A percentile compares a stretch with the other conserved stretches of the same genome.
These are phyloP conservation scores for Eufriesea mexicana DNA, from an alignment of 1,140 invertebrate genomes.

Conservation along the genomic window DNA sequence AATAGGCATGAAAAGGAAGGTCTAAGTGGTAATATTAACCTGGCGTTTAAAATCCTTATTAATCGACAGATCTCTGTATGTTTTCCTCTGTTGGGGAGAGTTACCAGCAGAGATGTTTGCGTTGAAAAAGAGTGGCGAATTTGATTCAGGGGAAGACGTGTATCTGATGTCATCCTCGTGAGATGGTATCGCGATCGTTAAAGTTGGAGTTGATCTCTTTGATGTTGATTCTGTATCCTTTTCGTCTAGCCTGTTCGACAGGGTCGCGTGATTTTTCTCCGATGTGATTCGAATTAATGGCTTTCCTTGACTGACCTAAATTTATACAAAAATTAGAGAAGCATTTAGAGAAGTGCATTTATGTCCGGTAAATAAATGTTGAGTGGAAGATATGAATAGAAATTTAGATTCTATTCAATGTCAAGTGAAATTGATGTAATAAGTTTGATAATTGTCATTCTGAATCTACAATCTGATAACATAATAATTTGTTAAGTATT, in stretches of 20 bases:
- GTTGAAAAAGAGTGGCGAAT: conserved; percentile 64
- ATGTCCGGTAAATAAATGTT: background rate
- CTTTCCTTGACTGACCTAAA: conserved; percentile 41
- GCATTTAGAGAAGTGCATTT: no score
- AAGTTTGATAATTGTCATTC: no score
- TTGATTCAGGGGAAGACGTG: conserved; percentile 72
- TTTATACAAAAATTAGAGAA: background rate
- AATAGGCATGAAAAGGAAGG: background rate
- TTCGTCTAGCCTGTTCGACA: background rate
- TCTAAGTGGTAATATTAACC: no score
- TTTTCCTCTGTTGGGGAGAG: conserved; percentile 55
- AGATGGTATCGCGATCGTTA: conserved; percentile 85
- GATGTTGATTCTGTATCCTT: conserved; percentile 20
- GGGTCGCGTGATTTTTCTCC: conserved; percentile 24
- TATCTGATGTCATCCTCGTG: conserved; percentile 81
- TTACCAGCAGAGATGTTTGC: conserved; percentile 52
- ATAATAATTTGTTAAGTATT: no score
- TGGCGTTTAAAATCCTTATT: conserved; percentile 67
- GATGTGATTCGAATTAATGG: conserved; percentile 60
- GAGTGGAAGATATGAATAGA: no score
- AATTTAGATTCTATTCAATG: no score
- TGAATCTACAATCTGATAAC: no score
- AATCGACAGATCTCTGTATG: conserved; percentile 43
- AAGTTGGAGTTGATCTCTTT: conserved; percentile 78
- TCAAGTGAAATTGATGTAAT: no score